Base-by-base conservation (phyloP, 2,888 invertebrate species). In the Chrysina gloriosa region DNA sequence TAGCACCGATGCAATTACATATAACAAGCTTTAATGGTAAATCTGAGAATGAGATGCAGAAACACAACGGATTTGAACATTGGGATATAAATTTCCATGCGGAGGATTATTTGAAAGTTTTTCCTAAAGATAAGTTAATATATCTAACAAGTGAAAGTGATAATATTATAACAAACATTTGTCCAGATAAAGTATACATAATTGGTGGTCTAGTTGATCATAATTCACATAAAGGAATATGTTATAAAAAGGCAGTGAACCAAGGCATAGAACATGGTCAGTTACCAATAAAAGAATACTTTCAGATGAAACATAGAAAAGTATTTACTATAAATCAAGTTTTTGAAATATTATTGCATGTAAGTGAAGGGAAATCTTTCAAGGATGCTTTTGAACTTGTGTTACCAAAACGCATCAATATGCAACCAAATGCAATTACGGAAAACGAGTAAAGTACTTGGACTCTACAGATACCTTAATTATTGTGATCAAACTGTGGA, bases 201-300 rank as follows among this genome's bases (percentile, higher is more conserved):
- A 98, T 99, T 81, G 99, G 99, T 39, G 99, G 98, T 23, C 85
- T 99, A 47, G 97, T 99, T 0, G 99, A 99, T 84, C 98, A 99
- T 81, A 99, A 99, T 84, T 89, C 92, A 75, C 93, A 97, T 74
- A 98, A 98, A 91, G 97, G 97, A 1, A 83, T 94, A 11, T 97
- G 97, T 79, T 89, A 92, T 80, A 89, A 89, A 73, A 86, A 93
- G 75, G 98, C 99, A 1, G 79, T 86, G 36, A 89, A 92, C 76
- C 90, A 92, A 79, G 92, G 91, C 2, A 86, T 97, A 27, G 83
- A 84, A 69, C 97, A 97, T 83, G 96, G 89, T 0, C 90, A 94
- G 76, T 84, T 99, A 48, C 98, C 99, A 0, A 88, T 99, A 73
- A 90, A 90, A 71, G 92, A 96, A 82, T 93, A 92, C 85, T 88